These are phyloP conservation scores for Lepidochrysops patricia DNA, from an alignment of 2,888 invertebrate species.

Conservation along the genomic window DNA sequence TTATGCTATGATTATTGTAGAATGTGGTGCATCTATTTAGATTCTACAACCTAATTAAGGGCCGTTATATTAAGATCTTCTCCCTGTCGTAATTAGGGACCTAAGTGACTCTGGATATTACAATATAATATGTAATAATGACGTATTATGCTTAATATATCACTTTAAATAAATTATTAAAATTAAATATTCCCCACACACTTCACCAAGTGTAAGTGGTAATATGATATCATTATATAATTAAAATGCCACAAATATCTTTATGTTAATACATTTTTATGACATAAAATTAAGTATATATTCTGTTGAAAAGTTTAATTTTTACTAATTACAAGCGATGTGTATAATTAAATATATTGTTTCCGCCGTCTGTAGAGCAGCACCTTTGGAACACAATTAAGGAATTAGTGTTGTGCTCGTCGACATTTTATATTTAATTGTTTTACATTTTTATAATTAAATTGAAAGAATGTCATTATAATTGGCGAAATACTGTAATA, in stretches of 20 bases:
- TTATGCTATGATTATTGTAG: too few relatives aligned
- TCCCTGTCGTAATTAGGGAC: too few relatives aligned
- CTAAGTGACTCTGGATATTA: too few relatives aligned
- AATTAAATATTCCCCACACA: neutral
- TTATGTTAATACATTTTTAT: slow-evolving; percentile 10
- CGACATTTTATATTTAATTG: neutral
- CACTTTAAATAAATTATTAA: neutral
- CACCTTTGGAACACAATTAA: slow-evolving; percentile 13
- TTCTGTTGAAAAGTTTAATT: slow-evolving; percentile 14
- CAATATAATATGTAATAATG: too few relatives aligned
- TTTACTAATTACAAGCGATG: slow-evolving; percentile 10
- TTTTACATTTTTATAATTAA: neutral
- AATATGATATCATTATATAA: slow-evolving; percentile 5
- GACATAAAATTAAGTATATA: slow-evolving; percentile 11
- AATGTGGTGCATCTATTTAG: too few relatives aligned
- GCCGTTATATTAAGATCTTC: too few relatives aligned
- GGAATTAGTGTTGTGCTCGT: neutral
- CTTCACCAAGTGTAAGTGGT: neutral
- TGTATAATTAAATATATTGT: slow-evolving; percentile 14
- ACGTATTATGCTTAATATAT: too few relatives aligned
- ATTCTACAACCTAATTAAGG: too few relatives aligned
- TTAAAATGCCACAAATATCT: neutral
- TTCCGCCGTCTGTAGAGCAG: slow-evolving; percentile 1
- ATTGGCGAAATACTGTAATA: too few relatives aligned
- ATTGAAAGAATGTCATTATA: too few relatives aligned